Evolutionary conservation across 2,888 invertebrate species (phyloP), one percentile per base, ranked within the genome.

Genomic region (Willowsia nigromaculata): DNA sequence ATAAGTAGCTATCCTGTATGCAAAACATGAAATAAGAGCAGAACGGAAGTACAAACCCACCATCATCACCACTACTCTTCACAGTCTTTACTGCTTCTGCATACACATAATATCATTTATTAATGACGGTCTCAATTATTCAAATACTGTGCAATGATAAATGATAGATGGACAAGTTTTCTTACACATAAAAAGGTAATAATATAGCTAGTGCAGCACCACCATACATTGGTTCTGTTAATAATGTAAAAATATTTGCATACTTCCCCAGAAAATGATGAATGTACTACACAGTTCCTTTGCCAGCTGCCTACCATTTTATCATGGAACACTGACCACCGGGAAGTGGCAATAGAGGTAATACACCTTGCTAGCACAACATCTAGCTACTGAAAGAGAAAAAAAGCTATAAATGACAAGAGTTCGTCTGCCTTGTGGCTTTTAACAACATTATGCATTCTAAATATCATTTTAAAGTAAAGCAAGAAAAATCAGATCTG

Each of bases 1-100:
- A 88, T 88, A 88, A 88, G 88, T 83, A 82, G 88, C 83, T 76
- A 88, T 88, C 76, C 62, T 62, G 83, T 83, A 88, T 83, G 88
- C 88, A 83, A 88, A 88, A 88, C 87, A 87, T 87, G 87, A 80
- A 87, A 88, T 33, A 62, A 83, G 76, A 83, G n/a, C 50, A 76
- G 88, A 88, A 62, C 88, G 88, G 88, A 88, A 88, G 88, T 88
- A n/a, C 47, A 62, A 88, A 62, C 82, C 88, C 33, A 82, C 81
- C 82, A 81, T 87, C 76, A 62, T 18, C 71, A 82, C 82, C 56
- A 74, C 76, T 37, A 37, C 68, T 30, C 71, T 43, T 22, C 27
- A 15, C 9, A 11, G 30, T 15, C 1, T 30, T 30, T 62, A 30
- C 62, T 7, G 25, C 30, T 1, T n/a, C n/a, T n/a, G n/a, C n/a